Base-by-base conservation (phyloP, 2,888 invertebrate species). In the Tholera decimalis region DNA sequence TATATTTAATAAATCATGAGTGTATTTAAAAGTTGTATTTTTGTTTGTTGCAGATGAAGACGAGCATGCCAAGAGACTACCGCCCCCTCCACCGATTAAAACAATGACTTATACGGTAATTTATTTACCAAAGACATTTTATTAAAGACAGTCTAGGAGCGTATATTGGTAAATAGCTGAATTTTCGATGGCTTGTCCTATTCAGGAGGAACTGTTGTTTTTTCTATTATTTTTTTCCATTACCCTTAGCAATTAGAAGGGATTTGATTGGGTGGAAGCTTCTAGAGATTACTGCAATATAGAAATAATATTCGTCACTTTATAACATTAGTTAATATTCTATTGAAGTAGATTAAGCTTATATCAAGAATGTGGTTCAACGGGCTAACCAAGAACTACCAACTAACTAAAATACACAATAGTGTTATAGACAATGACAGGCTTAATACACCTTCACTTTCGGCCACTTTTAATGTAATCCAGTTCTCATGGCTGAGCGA, bases 101-200 rank as follows among this genome's bases (percentile, higher is more conserved):
- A 98, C 98, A 83, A 97, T 97, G 93, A 96, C 97, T 82, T 98
- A 98, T 88, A 97, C 97, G 94, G 98, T 97, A 91, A 96, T 96
- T 96, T 56, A n/a, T 49, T 54, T 49, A 22, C 3, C n/a, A n/a
- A 22, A 2, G 47, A 53, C 26, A 53, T 41, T 51, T 4, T 35
- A 35, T 15, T 8, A 15, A 35, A 35, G 35, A 13, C 6, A 35
- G 15, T 35, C 15, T 35, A 35, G 7, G 3, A 30, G 30, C 6
- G 3, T 30, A 30, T 30, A 30, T 30, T 9, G 7, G 9, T 7
- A 30, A 30, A 1, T 30, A 30, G 30, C 30, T 30, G n/a, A n/a
- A n/a, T 30, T 30, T 30, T 30, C 30, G 7, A 7, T 9, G 30
- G 30, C 3, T 1, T 30, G 7, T 1, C 30, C 30, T 30, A 30